Evolutionary conservation across 1,140 invertebrate species (phyloP), one percentile per base, ranked within the genome.

Genomic region (Chlorops oryzae): DNA sequence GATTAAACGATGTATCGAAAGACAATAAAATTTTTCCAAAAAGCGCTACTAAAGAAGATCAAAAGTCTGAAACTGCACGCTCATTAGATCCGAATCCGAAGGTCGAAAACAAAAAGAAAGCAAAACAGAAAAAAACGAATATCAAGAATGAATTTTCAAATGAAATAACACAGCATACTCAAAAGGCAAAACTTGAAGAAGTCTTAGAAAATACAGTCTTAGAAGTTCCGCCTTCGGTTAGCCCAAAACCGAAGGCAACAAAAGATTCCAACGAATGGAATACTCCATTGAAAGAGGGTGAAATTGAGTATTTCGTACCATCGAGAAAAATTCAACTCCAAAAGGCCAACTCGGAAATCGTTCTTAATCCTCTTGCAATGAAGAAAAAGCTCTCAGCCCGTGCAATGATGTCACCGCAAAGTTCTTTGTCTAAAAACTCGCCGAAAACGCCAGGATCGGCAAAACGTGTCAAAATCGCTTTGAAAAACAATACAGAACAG

Each of bases 401-500:
- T n/a, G 10, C 39, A 12, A 23, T 20, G 27, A 20, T 25, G n/a
- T n/a, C n/a, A n/a, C n/a, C n/a, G n/a, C n/a, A n/a, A n/a, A n/a
- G n/a, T n/a, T n/a, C n/a, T n/a, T 25, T 21, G 6, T 3, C 3
- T 9, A 48, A 48, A 38, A 41, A 55, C 50, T 1, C 52, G 51
- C 3, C 59, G 44, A 45, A 40, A 47, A 10, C 41, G 13, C 21
- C 56, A 50, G 21, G 56, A 12, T 37, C 42, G 24, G 20, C 27
- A 22, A 54, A 54, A 52, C 67, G 70, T 4, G 84, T 87, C 0
- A 82, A 82, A 65, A 86, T 87, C 43, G 75, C 78, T 20, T 64
- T 84, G 0, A 79, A 83, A 41, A 75, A 79, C 24, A 87, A 88
- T 59, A 79, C 77, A 15, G 76, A 78, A 27, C 85, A 87, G 58